A percentile compares a stretch with the other conserved stretches of the same genome.
phyloP scores from a whole-genome alignment of 92 coral and sea anemone species.

The Zoanthus sansibaricus region DNA sequence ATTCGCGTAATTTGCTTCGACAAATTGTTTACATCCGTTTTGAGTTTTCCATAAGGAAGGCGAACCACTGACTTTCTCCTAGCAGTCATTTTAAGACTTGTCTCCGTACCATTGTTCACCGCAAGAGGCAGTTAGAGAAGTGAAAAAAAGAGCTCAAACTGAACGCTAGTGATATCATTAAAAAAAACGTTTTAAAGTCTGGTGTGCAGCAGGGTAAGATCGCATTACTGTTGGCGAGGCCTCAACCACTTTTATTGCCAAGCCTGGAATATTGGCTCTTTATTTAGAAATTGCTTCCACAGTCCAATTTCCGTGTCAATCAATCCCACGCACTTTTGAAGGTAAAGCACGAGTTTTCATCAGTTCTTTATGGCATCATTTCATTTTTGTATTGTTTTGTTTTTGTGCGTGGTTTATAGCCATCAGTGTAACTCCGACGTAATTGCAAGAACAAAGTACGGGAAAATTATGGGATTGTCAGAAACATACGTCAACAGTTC shows the following conservation, averaged over 20 bases:
- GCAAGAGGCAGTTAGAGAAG: neutral
- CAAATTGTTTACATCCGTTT: slow-evolving; percentile 12
- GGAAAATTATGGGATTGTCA: slow-evolving; percentile 64
- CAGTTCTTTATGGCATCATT: neutral
- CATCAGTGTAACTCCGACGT: neutral
- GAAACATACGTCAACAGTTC: slow-evolving; percentile 52
- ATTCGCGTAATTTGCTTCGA: neutral
- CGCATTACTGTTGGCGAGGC: slow-evolving; percentile 27
- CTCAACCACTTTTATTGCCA: neutral
- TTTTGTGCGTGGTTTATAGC: neutral
- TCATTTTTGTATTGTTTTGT: neutral
- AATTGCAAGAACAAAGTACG: slow-evolving; percentile 66
- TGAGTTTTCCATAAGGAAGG: neutral
- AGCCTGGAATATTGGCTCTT: neutral
- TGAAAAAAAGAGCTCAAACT: neutral
- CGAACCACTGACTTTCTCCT: neutral
- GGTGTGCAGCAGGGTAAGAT: neutral
- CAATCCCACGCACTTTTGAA: slow-evolving; percentile 30
- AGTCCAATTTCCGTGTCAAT: slow-evolving; percentile 25
- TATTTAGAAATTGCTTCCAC: slow-evolving; percentile 8
- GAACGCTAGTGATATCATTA: neutral
- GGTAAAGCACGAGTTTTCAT: slow-evolving; percentile 11
- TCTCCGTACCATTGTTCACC: too few relatives aligned
- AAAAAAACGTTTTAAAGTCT: neutral
- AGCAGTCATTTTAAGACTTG: neutral